These are phyloP conservation scores for Meteorus sp. DNA, from an alignment of 1,140 invertebrate species.

Conservation along the genomic window DNA sequence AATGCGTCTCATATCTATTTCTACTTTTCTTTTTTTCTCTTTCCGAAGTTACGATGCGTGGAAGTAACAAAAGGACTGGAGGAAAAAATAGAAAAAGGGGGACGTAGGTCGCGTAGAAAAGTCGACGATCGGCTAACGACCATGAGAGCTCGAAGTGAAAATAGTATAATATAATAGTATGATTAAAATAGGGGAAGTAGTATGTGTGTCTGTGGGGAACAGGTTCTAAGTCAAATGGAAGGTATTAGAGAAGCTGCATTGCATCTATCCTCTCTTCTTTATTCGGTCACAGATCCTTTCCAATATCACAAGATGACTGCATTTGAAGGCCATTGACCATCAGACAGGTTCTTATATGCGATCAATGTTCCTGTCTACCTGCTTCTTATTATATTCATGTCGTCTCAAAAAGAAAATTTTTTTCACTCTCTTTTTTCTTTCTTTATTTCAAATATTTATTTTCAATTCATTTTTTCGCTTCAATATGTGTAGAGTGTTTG, in stretches of 20 bases:
- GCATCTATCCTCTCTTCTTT: conserved; percentile 10
- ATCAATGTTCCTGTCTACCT: conserved; percentile 34
- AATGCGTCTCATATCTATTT: not conserved
- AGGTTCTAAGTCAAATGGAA: conserved; percentile 31
- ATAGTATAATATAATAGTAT: conserved; percentile 7
- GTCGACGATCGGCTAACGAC: conserved; percentile 13
- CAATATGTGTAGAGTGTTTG: too few relatives aligned
- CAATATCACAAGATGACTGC: conserved; percentile 41
- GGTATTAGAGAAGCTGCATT: conserved; percentile 18
- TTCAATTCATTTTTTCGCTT: too few relatives aligned
- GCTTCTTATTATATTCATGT: conserved; percentile 17
- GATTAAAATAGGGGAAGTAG: not conserved
- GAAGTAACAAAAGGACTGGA: not conserved
- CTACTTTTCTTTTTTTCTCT: not conserved
- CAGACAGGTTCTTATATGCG: conserved; percentile 20
- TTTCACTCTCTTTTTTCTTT: not conserved
- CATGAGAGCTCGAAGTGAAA: conserved; percentile 18
- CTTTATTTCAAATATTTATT: too few relatives aligned
- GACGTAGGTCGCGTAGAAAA: conserved; percentile 25
- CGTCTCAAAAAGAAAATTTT: too few relatives aligned
- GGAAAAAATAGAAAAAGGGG: conserved; percentile 2
- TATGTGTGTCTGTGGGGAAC: conserved; percentile 29
- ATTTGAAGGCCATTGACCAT: conserved; percentile 34
- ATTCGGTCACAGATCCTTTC: conserved; percentile 9
- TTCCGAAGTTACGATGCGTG: not conserved